Conservation (phyloP, 2,113 vertebrate species). For the Actinemys pallida region DNA sequence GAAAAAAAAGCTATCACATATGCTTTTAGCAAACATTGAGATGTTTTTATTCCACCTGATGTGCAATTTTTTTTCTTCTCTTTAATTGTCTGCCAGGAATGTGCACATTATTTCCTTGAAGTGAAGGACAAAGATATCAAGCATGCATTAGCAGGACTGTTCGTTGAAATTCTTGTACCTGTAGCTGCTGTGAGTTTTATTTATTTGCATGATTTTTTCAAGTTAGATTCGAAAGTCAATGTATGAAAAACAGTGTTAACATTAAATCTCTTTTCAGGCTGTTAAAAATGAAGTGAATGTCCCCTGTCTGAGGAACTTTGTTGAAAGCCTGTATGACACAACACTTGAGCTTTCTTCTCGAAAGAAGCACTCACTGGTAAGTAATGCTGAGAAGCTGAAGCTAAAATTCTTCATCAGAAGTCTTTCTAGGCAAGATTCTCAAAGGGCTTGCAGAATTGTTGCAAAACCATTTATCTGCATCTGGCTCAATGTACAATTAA, state of each 20-base stretch:
- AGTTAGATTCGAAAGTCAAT: neutral
- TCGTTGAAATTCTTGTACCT: constrained; percentile 98
- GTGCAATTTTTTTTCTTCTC: constrained; percentile 2
- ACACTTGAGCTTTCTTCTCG: constrained; percentile 96
- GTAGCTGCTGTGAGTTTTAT: constrained; percentile 94
- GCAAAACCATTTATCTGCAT: neutral
- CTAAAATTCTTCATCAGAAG: constrained; percentile 47
- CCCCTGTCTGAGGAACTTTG: constrained; percentile 98
- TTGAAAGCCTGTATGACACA: constrained; percentile 96
- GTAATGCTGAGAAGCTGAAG: constrained; percentile 68
- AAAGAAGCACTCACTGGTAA: constrained; percentile 98
- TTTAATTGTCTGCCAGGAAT: constrained; percentile 85
- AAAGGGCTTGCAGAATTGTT: neutral
- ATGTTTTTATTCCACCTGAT: constrained; percentile 21
- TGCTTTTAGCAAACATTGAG: neutral
- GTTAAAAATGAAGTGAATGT: constrained; percentile 99
- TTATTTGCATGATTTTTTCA: constrained; percentile 43
- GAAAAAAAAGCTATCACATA: constrained; percentile 3
- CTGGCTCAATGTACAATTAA: neutral
- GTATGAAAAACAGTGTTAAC: constrained; percentile 35
- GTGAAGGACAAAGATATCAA: constrained; percentile 99
- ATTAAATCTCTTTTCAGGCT: constrained; percentile 82
- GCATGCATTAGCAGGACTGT: constrained; percentile 96
- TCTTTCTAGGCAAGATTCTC: constrained; percentile 19
- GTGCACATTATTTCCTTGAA: constrained; percentile 98